phyloP scores from a whole-genome alignment of 2,797 vertebrate species.

The Sebastes iracundus region DNA sequence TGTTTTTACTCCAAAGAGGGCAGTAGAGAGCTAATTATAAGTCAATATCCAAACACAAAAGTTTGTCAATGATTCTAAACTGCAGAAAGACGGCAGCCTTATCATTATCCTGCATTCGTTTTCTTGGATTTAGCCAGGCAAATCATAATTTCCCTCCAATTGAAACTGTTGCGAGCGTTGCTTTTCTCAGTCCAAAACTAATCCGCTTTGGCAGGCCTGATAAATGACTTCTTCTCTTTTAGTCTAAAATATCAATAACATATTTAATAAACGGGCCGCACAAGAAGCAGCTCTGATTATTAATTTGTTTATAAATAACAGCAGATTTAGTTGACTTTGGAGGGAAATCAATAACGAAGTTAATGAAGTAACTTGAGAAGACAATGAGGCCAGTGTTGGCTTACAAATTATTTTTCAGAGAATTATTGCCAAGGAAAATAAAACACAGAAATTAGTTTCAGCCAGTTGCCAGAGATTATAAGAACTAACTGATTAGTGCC shows the following conservation, averaged over 20 bases:
- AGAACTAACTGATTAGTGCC: not conserved
- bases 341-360: conserved; percentile 18
- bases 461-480: not conserved
- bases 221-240: not conserved
- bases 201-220: conserved; percentile 6
- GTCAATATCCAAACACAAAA: not conserved
- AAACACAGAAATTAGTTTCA: not conserved
- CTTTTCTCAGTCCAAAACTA: not conserved
- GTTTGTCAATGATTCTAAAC: not conserved
- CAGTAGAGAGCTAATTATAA: conserved; percentile 40
- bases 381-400: not conserved
- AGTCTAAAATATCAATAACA: conserved; percentile 22
- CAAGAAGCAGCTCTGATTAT: not conserved
- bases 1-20: conserved; percentile 23
- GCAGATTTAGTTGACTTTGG: not conserved
- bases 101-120: conserved; percentile 12
- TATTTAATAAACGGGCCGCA: not conserved
- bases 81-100: not conserved
- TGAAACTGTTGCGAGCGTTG: not conserved
- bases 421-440: not conserved
- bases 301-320: not conserved
- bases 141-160: not conserved
- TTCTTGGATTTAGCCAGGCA: not conserved
- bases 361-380: conserved; percentile 5
- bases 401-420: not conserved